Conservation (phyloP, 2,797 vertebrate species). For the Hemitrygon akajei region DNA sequence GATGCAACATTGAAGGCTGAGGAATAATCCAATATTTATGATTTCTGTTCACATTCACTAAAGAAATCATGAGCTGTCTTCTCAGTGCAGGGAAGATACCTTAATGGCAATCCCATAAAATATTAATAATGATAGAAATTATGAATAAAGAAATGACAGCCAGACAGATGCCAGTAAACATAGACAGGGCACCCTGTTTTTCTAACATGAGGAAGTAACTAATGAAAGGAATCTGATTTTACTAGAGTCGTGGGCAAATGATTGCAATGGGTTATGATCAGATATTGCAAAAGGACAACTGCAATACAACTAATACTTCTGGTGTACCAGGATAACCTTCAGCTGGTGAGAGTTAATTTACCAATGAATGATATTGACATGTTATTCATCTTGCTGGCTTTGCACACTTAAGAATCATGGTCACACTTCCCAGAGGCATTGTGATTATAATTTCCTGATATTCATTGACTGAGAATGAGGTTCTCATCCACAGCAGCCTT, state of each 20-base stretch:
- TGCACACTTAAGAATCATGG: background rate
- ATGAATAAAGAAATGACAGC: background rate
- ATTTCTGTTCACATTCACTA: background rate
- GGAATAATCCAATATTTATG: background rate
- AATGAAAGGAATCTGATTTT: background rate
- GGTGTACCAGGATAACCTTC: background rate
- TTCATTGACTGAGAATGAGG: background rate
- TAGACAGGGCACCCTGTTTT: background rate
- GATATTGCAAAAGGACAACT: background rate
- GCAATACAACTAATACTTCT: background rate
- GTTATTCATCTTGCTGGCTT: background rate
- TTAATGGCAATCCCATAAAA: background rate
- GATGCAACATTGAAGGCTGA: background rate
- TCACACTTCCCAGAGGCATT: background rate
- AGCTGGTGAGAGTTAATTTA: background rate
- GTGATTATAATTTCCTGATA: background rate
- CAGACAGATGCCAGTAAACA: background rate
- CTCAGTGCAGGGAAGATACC: background rate
- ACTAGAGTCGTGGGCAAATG: background rate
- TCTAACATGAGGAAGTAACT: background rate
- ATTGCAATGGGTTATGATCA: background rate
- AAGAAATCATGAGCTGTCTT: background rate
- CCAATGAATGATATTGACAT: background rate
- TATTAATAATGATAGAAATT: background rate
- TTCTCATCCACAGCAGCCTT: background rate